These are phyloP conservation scores for Dinomys branickii DNA, from an alignment of 2,113 vertebrate species.

Conservation along the genomic window DNA sequence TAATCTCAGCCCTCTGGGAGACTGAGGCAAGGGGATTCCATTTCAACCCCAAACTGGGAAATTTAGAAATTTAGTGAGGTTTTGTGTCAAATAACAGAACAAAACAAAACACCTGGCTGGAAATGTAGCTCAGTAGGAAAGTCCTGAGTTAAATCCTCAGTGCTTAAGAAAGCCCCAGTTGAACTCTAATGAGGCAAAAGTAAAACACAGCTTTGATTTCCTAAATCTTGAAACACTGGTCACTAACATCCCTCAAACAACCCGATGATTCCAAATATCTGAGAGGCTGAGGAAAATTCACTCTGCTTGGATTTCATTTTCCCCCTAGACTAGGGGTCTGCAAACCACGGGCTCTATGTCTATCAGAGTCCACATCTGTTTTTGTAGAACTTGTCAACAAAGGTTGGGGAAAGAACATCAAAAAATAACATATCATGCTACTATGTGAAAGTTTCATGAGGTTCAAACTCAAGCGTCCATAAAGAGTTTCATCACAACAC, in stretches of 20 bases:
- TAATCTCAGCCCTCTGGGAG: neutral
- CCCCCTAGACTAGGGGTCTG: neutral
- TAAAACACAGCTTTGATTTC: neutral
- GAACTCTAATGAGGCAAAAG: neutral
- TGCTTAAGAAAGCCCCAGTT: neutral
- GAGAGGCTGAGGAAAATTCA: neutral
- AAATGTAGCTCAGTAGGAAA: neutral
- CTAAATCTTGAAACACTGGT: neutral
- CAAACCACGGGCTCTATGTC: neutral
- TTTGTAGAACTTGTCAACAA: rapidly evolving
- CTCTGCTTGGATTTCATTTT: neutral
- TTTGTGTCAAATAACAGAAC: no score
- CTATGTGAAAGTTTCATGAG: neutral
- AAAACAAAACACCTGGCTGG: no score
- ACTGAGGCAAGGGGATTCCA: neutral
- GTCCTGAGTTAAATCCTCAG: neutral
- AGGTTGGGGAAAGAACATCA: neutral
- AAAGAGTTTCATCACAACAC: neutral
- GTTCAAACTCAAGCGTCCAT: neutral
- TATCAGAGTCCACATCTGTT: neutral
- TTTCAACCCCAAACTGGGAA: neutral
- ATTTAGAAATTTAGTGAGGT: neutral
- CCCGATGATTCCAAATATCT: neutral
- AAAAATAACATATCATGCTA: neutral
- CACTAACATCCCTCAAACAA: neutral